Conservation (phyloP, 1,140 invertebrate species). For the Bombus picipes region DNA sequence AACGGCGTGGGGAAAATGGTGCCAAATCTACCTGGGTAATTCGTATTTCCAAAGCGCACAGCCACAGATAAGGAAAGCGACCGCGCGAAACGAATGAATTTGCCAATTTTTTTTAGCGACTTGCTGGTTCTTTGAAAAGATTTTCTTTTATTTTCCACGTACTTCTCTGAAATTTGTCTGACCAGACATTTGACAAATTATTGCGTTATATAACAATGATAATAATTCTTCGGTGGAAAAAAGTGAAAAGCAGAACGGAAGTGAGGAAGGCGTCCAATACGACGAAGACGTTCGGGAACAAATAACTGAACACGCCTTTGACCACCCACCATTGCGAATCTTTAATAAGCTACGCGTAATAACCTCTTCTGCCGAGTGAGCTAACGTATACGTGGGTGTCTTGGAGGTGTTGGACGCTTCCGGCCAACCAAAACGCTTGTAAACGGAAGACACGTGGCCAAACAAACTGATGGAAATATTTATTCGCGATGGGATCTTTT, state of each 20-base stretch:
- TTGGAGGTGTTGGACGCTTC: constrained; percentile 42
- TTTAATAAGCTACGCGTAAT: background rate
- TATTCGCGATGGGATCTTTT: background rate
- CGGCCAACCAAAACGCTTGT: constrained; percentile 16
- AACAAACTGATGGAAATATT: constrained; percentile 24
- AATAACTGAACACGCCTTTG: constrained; percentile 41
- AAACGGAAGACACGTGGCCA: constrained; percentile 37
- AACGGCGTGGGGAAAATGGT: constrained; percentile 4
- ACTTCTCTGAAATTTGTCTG: no score
- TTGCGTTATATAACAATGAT: no score
- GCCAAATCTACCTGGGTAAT: constrained; percentile 22
- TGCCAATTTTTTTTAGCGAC: background rate
- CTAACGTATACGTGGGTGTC: constrained; percentile 45
- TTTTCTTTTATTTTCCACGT: no score
- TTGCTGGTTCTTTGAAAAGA: background rate
- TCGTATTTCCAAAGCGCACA: background rate
- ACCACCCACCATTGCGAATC: constrained; percentile 35
- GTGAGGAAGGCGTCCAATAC: constrained; percentile 7
- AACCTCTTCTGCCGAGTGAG: background rate
- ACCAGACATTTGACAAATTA: no score
- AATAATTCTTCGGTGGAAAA: no score
- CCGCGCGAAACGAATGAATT: background rate
- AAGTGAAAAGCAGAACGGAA: constrained; percentile 21
- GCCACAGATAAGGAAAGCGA: background rate
- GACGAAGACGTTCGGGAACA: constrained; percentile 24